A percentile compares a stretch with the other conserved stretches of the same genome.
Conservation (phyloP, 2,113 vertebrate species). For the Todiramphus saurophagus region DNA sequence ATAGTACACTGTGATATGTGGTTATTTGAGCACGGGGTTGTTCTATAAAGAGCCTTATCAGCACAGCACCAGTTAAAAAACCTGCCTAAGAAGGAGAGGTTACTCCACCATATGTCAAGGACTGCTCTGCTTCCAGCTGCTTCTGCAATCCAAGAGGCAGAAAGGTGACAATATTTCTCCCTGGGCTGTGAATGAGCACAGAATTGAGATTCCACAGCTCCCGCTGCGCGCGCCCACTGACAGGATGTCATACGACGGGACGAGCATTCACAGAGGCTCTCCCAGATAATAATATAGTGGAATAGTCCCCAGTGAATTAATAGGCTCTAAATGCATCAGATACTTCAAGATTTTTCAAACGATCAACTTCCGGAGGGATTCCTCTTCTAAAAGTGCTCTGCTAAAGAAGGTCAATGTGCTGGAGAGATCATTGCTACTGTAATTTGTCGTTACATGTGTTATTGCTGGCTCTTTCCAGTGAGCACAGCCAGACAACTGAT, state of each 20-base stretch:
- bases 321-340: not conserved
- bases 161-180: constrained; percentile 64
- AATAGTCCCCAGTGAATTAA: not conserved
- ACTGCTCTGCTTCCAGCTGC: constrained; percentile 48
- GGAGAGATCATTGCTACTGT: not conserved
- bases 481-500: not conserved
- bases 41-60: constrained; percentile 61
- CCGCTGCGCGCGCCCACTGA: not conserved
- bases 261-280: not conserved
- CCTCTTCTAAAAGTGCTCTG: not conserved
- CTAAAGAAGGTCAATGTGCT: rapidly evolving
- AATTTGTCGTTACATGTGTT: not conserved
- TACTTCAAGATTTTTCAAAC: not conserved
- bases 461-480: not conserved
- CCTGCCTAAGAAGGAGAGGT: constrained; percentile 67
- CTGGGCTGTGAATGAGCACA: constrained; percentile 30
- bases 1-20: not conserved
- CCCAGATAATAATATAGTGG: not conserved
- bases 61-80: constrained; percentile 14
- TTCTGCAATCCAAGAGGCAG: constrained; percentile 62
- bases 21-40: not conserved
- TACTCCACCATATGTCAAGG: constrained; percentile 54
- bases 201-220: constrained; percentile 60
- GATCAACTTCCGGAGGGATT: not conserved
- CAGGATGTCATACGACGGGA: not conserved